A percentile compares a stretch with the other conserved stretches of the same genome.
Evolutionary conservation across 1,140 invertebrate species (phyloP).

Genomic region (Drosophila sp.): DNA sequence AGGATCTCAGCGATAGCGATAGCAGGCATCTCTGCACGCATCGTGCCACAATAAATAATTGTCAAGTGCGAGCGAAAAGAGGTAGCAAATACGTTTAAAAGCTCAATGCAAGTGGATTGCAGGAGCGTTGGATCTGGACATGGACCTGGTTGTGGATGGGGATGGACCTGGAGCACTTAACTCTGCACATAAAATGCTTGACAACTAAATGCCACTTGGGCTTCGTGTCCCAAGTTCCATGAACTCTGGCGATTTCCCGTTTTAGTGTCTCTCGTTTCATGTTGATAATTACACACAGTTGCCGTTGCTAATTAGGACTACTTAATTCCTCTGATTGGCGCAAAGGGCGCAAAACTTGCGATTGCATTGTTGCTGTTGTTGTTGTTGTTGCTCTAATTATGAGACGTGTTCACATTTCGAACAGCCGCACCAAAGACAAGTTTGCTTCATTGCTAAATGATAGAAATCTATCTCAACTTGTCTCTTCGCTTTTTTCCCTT

Average conservation of each 20-base stretch:
- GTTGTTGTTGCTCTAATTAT: constrained; percentile 13
- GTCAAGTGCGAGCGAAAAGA: constrained; percentile 15
- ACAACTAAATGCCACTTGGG: constrained; percentile 24
- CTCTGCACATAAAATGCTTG: constrained; percentile 18
- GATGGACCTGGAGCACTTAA: constrained; percentile 11
- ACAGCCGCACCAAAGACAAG: constrained; percentile 11
- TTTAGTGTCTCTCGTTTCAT: constrained; percentile 20
- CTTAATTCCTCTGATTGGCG: constrained; percentile 19
- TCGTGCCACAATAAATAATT: constrained; percentile 19
- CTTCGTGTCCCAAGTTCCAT: constrained; percentile 20
- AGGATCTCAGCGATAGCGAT: constrained; percentile 14
- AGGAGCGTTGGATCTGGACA: constrained; percentile 2
- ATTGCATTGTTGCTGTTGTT: constrained; percentile 1
- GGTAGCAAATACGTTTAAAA: constrained; percentile 12
- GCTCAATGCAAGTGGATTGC: background rate
- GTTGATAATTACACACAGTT: constrained; percentile 22
- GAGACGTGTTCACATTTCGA: constrained; percentile 8
- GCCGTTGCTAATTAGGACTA: constrained; percentile 20
- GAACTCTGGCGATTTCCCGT: constrained; percentile 20
- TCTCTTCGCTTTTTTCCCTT: background rate
- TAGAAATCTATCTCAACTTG: constrained; percentile 20
- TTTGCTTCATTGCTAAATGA: constrained; percentile 12
- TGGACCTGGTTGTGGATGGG: background rate
- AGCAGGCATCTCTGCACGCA: constrained; percentile 16
- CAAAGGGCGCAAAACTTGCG: constrained; percentile 19